Percentiles rank a stretch among this genome's conserved stretches.
phyloP scores from a whole-genome alignment of 2,797 vertebrate genomes.

The Sebastes oblongus region DNA sequence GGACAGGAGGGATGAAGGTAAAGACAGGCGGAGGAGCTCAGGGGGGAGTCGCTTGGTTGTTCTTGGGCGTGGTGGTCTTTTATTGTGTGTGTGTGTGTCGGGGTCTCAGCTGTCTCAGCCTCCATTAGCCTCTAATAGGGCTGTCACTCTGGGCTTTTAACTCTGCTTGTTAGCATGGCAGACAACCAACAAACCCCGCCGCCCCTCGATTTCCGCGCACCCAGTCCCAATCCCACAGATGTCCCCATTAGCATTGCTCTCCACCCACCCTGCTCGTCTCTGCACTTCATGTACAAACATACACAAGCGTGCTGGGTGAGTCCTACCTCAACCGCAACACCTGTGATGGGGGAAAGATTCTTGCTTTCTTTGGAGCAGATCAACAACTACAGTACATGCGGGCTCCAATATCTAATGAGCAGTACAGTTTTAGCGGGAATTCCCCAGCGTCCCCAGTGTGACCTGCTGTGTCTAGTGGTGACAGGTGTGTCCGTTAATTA shows the following conservation, averaged over 20 bases:
- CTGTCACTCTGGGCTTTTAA: constrained; percentile 81
- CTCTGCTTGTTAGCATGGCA: constrained; percentile 70
- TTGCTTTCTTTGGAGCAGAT: constrained; percentile 11
- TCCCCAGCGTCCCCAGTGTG: constrained; percentile 51
- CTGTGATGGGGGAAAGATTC: background rate
- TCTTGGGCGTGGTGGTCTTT: constrained; percentile 67
- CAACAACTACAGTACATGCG: background rate
- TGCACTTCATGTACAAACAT: constrained; percentile 16
- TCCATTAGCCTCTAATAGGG: constrained; percentile 83
- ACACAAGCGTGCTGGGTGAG: background rate
- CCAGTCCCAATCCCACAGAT: constrained; percentile 44
- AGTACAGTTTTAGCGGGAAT: constrained; percentile 40
- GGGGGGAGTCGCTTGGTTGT: constrained; percentile 44
- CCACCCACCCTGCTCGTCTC: background rate
- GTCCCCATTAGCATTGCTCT: constrained; percentile 55
- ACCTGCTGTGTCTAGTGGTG: constrained; percentile 54
- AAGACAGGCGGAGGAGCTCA: constrained; percentile 44
- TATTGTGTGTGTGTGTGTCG: constrained; percentile 20
- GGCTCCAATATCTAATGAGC: constrained; percentile 12
- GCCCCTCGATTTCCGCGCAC: constrained; percentile 23
- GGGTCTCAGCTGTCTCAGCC: constrained; percentile 78
- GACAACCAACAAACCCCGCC: constrained; percentile 55
- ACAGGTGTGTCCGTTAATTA: constrained; percentile 75
- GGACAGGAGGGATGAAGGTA: constrained; percentile 57
- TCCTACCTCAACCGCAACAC: constrained; percentile 33